These are phyloP conservation scores for Musca domestica DNA, from an alignment of 1,140 invertebrate genomes.

Conservation along the genomic window DNA sequence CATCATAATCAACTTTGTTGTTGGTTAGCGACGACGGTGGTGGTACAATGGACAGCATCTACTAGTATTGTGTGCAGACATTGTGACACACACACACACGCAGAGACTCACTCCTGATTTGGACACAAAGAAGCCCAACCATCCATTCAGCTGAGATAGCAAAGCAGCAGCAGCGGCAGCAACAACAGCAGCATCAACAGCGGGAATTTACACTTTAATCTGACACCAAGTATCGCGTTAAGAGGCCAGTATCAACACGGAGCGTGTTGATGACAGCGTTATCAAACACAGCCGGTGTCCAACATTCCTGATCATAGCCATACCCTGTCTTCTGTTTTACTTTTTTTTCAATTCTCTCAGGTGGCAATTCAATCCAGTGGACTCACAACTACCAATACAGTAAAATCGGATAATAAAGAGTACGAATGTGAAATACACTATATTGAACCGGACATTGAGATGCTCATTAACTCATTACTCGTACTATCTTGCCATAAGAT, in stretches of 20 bases:
- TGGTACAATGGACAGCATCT: no score
- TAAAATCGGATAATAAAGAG: not conserved
- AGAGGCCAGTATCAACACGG: slow-evolving; percentile 11
- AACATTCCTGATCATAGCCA: not conserved
- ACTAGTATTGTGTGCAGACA: not conserved
- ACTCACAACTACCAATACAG: not conserved
- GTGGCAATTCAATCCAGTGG: slow-evolving; percentile 2
- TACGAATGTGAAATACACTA: no score
- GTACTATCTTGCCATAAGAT: no score
- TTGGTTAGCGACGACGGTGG: no score
- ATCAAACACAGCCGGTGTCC: not conserved
- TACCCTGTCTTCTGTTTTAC: not conserved
- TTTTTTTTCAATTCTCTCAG: not conserved
- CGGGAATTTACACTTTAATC: slow-evolving; percentile 24
- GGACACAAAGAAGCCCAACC: not conserved
- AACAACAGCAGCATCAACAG: slow-evolving; percentile 17
- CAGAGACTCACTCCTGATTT: not conserved
- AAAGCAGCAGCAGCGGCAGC: slow-evolving; percentile 5
- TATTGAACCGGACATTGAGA: no score
- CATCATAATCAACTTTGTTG: no score
- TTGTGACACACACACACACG: not conserved
- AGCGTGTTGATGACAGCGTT: slow-evolving; percentile 8
- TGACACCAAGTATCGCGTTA: slow-evolving; percentile 19
- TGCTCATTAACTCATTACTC: no score
- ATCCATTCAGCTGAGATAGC: no score